These are phyloP conservation scores for Trissoscelio sp. DNA, from an alignment of 2,888 invertebrate genomes.

Conservation along the genomic window DNA sequence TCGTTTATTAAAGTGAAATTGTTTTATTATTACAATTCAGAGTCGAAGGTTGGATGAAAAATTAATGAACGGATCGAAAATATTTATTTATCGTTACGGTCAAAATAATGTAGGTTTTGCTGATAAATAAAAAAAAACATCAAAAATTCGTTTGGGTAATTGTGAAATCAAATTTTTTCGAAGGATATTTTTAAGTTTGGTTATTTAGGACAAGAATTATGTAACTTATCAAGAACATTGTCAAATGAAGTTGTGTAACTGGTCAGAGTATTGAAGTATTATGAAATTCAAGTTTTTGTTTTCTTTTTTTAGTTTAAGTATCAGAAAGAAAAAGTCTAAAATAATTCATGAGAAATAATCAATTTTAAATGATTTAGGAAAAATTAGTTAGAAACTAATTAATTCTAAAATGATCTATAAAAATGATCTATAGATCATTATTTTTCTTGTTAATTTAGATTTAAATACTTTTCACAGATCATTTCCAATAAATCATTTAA, in stretches of 20 bases:
- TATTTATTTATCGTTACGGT: not conserved
- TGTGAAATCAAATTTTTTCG: slow-evolving; percentile 11
- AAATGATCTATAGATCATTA: too few species aligned
- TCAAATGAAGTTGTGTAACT: slow-evolving; percentile 25
- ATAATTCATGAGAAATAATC: too few species aligned
- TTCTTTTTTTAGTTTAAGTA: not conserved
- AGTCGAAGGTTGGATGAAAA: not conserved
- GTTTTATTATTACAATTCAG: slow-evolving; percentile 8
- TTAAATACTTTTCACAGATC: too few species aligned
- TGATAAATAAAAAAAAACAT: slow-evolving; percentile 15
- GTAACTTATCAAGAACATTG: slow-evolving; percentile 21
- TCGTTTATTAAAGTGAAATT: slow-evolving; percentile 32
- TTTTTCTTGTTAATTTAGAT: too few species aligned
- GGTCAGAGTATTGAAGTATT: slow-evolving; percentile 20
- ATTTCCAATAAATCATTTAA: too few species aligned
- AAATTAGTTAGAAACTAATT: too few species aligned
- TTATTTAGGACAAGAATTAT: slow-evolving; percentile 12
- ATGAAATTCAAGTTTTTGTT: not conserved
- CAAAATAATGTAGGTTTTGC: slow-evolving; percentile 1
- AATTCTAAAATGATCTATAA: too few species aligned
- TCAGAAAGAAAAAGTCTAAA: too few species aligned
- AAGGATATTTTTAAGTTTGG: slow-evolving; percentile 11
- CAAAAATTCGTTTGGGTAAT: too few species aligned
- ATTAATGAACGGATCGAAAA: not conserved
- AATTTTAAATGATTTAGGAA: too few species aligned